Conservation (phyloP, 2,797 vertebrate species). For the Rhynchotus rufescens region DNA sequence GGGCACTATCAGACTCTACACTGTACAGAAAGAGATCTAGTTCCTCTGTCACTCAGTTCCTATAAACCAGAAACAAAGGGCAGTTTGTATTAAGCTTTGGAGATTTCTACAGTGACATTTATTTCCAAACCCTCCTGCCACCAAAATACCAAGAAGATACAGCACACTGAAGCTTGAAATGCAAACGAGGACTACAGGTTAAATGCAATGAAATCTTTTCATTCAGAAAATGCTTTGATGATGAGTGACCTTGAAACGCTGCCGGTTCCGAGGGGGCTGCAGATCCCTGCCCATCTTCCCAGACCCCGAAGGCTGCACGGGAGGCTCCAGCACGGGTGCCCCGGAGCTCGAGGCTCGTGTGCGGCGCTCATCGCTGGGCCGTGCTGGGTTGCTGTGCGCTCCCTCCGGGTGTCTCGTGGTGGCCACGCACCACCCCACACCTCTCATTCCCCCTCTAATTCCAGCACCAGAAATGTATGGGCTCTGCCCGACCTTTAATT, state of each 20-base stretch:
- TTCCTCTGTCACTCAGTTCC: neutral
- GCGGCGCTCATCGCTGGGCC: too few relatives aligned
- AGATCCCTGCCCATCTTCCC: neutral
- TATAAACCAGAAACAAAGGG: neutral
- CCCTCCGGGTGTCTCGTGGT: neutral
- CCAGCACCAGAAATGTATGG: neutral
- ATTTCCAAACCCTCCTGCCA: neutral
- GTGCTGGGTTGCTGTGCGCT: too few relatives aligned
- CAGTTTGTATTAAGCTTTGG: neutral
- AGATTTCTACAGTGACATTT: neutral
- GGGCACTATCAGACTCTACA: accelerated
- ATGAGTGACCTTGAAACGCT: neutral
- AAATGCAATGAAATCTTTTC: neutral
- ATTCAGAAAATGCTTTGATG: neutral
- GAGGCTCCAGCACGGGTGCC: neutral
- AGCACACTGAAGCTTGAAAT: neutral
- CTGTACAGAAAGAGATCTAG: neutral
- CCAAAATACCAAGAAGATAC: neutral
- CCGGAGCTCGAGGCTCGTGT: neutral
- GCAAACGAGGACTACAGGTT: neutral
- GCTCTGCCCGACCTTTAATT: neutral
- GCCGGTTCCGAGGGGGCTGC: neutral
- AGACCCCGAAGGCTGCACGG: neutral
- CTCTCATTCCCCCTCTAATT: neutral
- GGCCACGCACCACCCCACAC: neutral